Percentiles rank a stretch among this genome's conserved stretches.
Conservation (phyloP, 2,797 vertebrate species). For the Propithecus deckenii region DNA sequence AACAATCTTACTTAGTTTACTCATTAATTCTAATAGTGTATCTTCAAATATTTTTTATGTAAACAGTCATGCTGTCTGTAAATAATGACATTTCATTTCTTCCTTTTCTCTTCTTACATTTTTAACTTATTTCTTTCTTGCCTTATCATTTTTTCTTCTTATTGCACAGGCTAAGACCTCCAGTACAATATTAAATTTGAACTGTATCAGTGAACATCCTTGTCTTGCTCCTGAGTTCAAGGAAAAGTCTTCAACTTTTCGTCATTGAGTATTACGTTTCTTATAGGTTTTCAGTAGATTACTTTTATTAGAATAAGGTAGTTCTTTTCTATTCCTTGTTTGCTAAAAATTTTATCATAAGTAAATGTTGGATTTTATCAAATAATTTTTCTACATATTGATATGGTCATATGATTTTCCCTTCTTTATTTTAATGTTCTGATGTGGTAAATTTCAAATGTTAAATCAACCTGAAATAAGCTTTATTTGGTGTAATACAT, state of each 20-base stretch:
- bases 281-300: background rate
- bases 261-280: background rate
- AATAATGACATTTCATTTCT: background rate
- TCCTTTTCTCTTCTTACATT: background rate
- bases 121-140: background rate
- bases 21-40: background rate
- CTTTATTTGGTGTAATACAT: background rate
- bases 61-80: background rate
- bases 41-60: background rate
- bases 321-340: background rate
- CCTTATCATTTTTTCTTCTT: background rate
- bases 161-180: background rate
- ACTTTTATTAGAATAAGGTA: background rate
- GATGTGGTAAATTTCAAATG: background rate
- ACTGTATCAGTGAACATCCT: background rate
- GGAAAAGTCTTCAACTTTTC: background rate
- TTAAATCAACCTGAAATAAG: background rate
- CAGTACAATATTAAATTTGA: background rate
- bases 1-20: background rate
- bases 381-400: background rate
- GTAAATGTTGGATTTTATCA: background rate
- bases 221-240: background rate
- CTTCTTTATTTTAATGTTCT: background rate
- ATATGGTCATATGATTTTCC: background rate
- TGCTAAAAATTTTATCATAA: background rate